Conservation (phyloP, 2,797 vertebrate genomes). For the Chloroceryle inda region DNA sequence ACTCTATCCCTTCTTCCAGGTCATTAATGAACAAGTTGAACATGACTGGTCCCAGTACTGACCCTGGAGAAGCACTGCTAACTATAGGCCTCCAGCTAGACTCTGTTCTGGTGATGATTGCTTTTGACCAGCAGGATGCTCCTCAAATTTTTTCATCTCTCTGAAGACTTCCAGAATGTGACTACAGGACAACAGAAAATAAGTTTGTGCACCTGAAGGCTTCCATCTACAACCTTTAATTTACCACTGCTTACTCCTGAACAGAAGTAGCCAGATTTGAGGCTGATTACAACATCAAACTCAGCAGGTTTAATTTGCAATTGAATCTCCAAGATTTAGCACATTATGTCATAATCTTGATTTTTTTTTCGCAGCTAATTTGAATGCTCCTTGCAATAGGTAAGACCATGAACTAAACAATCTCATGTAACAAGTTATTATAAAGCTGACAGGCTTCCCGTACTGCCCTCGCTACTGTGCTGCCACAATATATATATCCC, state of each 20-base stretch:
- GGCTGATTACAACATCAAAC: neutral
- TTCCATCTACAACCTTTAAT: neutral
- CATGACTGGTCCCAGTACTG: neutral
- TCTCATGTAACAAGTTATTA: neutral
- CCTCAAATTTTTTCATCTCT: neutral
- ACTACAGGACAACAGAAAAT: neutral
- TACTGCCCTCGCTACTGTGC: neutral
- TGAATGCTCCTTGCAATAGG: neutral
- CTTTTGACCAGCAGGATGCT: neutral
- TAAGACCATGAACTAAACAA: neutral
- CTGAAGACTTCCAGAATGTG: neutral
- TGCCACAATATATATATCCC: neutral
- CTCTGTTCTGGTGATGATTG: neutral
- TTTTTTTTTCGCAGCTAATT: neutral
- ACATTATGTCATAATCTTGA: neutral
- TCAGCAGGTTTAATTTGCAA: neutral
- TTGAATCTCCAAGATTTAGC: neutral
- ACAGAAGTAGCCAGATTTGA: neutral
- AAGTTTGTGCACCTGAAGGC: neutral
- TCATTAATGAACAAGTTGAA: neutral
- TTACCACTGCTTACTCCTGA: neutral
- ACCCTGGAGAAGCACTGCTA: neutral
- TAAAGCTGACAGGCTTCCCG: neutral
- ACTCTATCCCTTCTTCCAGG: neutral
- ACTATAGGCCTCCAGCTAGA: neutral